Percentiles rank a stretch among this genome's conserved stretches.
Evolutionary conservation across 92 coral and sea anemone genomes (phyloP).

Genomic region (Isaurus tuberculatus): DNA sequence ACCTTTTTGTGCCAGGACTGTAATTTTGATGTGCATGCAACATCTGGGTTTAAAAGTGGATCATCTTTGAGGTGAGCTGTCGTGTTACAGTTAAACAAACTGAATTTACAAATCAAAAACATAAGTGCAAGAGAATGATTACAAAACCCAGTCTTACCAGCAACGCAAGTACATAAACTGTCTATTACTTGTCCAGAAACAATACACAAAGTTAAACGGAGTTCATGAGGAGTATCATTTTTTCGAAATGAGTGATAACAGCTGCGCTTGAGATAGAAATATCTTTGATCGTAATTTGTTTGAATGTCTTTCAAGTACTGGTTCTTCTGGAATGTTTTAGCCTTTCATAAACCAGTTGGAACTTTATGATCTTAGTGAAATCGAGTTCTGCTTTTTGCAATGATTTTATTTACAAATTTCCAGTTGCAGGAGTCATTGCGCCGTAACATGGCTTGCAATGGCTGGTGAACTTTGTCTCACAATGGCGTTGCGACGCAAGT

Average conservation of each 20-base stretch:
- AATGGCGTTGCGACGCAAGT: too few species aligned
- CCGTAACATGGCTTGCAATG: too few species aligned
- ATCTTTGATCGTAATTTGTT: neutral
- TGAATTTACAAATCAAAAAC: neutral
- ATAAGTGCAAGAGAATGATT: neutral
- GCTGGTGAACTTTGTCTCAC: too few species aligned
- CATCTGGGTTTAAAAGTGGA: constrained; percentile 10
- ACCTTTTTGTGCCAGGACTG: constrained; percentile 65
- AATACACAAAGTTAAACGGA: neutral
- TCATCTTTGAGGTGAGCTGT: neutral
- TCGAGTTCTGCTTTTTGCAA: too few species aligned
- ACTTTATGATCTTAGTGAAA: constrained; percentile 9
- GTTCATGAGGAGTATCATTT: constrained; percentile 43
- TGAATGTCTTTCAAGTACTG: constrained; percentile 36
- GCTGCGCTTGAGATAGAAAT: constrained; percentile 1
- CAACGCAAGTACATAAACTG: neutral
- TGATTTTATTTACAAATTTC: too few species aligned
- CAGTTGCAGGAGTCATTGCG: too few species aligned
- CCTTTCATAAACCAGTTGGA: constrained; percentile 43
- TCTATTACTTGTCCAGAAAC: neutral
- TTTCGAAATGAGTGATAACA: constrained; percentile 45
- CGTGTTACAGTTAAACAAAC: neutral
- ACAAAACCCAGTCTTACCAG: neutral
- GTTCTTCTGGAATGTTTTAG: constrained; percentile 29
- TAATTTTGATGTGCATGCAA: constrained; percentile 52